A percentile compares a stretch with the other conserved stretches of the same genome.
Conservation (phyloP, 2,888 invertebrate genomes). For the Lumbricus terrestris region DNA sequence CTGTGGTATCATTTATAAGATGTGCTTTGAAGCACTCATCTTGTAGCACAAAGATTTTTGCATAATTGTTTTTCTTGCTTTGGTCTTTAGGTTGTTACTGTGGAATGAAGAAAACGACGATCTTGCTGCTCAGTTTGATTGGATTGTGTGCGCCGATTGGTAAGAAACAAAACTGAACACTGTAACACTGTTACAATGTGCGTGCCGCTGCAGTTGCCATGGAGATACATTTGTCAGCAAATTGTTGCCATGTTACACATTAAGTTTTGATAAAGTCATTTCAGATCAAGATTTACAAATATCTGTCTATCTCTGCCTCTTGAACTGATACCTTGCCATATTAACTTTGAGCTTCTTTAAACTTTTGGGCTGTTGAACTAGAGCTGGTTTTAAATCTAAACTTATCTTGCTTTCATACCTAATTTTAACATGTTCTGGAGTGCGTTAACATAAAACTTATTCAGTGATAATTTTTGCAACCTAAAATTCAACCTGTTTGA, state of each 20-base stretch:
- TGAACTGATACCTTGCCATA: not conserved
- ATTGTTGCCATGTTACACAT: not conserved
- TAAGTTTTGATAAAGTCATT: not conserved
- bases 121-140: constrained; percentile 66
- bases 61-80: not conserved
- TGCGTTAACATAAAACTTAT: not conserved
- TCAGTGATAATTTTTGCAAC: not conserved
- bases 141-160: constrained; percentile 75
- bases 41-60: not conserved
- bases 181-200: too few relatives aligned
- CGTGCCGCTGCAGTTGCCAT: not conserved
- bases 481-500: not conserved
- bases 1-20: not conserved
- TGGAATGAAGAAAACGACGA: constrained; percentile 53
- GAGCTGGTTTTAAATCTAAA: not conserved
- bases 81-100: constrained; percentile 45
- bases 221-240: not conserved
- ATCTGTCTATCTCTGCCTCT: not conserved
- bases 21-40: not conserved
- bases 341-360: not conserved
- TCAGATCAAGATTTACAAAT: not conserved
- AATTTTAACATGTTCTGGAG: not conserved
- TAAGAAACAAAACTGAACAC: constrained; percentile 38
- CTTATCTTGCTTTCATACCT: not conserved
- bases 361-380: not conserved